Evolutionary conservation across 2,888 invertebrate genomes (phyloP), one percentile per base, ranked within the genome.

Genomic region (Drosophila gaucha): DNA sequence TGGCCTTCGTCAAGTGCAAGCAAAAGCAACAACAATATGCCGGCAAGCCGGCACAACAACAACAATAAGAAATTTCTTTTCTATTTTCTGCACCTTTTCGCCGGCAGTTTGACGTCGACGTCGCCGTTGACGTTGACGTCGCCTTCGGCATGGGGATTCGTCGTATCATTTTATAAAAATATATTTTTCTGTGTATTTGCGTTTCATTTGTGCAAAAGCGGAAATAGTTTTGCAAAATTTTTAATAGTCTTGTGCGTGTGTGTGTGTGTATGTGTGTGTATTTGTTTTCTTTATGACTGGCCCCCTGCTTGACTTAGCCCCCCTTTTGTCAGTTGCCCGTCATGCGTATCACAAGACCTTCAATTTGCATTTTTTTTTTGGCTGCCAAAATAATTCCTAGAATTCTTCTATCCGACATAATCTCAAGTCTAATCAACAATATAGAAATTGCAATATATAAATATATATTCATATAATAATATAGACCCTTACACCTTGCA

Each of bases 161-260:
- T 26, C 41, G 49, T 67, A 58, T 60, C 35, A 31, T 38, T 59
- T 52, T 52, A 41, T 64, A 56, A 16, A 52, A 57, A 57, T 31
- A 50, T 43, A 38, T 52, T 56, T 38, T 35, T 39, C 18, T 44
- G 6, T 58, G 36, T 41, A 49, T 62, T 67, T 57, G 38, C 62
- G 54, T 68, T 59, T 62, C 39, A 46, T 60, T 58, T 75, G 74
- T 67, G 78, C 78, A 80, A 84, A 85, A 71, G 86, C 82, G 82
- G 87, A 86, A 86, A 82, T 82, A 86, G 80, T 86, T 75, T 55
- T 44, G 83, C 67, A 68, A 72, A 68, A 57, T 54, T 46, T 57
- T 56, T 50, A 59, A 51, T 55, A 51, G n/a, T 35, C 20, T 33
- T 38, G 44, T 36, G 16, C 36, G 33, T 60, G 12, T 31, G 16